phyloP scores from a whole-genome alignment of 2,888 invertebrate species.

The Meiosimyza decipiens region DNA sequence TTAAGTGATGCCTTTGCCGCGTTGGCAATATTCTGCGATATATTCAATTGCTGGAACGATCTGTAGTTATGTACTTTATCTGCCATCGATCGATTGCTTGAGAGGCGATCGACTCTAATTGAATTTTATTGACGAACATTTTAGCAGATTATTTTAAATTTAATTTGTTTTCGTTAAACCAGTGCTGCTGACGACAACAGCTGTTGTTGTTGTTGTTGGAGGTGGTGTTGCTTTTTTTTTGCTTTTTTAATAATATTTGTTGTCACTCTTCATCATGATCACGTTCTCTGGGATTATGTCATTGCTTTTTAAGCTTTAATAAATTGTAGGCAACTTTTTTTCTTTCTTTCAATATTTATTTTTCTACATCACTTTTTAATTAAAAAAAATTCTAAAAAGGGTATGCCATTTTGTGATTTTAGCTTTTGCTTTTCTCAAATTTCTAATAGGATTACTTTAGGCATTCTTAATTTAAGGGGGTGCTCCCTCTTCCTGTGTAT shows the following conservation, averaged over 20 bases:
- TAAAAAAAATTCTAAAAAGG: no score
- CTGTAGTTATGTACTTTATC: no score
- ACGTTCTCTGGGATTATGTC: conserved; percentile 52
- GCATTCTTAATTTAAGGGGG: no score
- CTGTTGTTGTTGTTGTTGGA: conserved; percentile 30
- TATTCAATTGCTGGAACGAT: no score
- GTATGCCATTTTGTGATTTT: no score
- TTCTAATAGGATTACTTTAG: no score
- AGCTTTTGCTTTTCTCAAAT: no score
- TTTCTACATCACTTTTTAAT: no score
- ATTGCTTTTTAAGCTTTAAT: conserved; percentile 41
- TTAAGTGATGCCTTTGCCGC: no score
- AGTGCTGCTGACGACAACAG: conserved; percentile 20
- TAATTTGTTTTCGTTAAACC: conserved; percentile 6
- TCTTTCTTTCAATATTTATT: no score
- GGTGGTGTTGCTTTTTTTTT: conserved; percentile 38
- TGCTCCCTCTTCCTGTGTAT: no score
- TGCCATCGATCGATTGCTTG: not conserved
- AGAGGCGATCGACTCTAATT: not conserved
- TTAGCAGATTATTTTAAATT: not conserved
- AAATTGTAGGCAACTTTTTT: not conserved
- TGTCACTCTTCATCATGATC: conserved; percentile 30
- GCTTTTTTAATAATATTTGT: conserved; percentile 33
- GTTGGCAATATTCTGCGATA: no score
- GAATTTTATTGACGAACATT: not conserved